Base-by-base conservation (phyloP, 2,113 vertebrate species). In the Daphoenositta chrysoptera region DNA sequence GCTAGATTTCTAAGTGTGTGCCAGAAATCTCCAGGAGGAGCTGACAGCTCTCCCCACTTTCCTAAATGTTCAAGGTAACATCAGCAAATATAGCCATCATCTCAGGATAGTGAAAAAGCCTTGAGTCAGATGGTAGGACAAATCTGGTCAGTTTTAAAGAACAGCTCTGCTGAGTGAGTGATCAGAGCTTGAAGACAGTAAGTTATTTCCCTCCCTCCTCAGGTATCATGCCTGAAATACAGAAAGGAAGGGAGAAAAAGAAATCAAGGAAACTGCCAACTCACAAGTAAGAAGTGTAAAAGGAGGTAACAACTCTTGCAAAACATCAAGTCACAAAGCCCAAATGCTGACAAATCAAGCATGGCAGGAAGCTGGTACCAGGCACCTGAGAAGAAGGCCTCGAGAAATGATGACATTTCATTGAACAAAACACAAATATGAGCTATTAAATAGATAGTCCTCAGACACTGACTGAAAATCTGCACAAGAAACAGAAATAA, bases 201-300 rank as follows among this genome's bases (percentile, higher is more conserved):
- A 85, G 19, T 57, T 48, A 89, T 50, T 85, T 90, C 84, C 82
- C 81, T 94, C 82, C 50, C 80, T 65, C 45, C 31, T 72, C 48
- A 85, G 26, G 58, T 73, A 88, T 57, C 50, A 69, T 3, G 21
- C 28, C 76, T 86, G 47, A 90, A 93, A 93, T 39, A 92, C 51
- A 92, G 58, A 86, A 90, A 85, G 70, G 73, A 87, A 91, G 51
- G 85, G 91, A 82, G 60, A 77, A 68, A 94, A 82, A 72, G 35
- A 56, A 69, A 91, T 48, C 54, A 76, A 92, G 69, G 72, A 81
- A 73, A 58, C 65, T 0, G 2, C 28, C 50, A 70, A 40, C 31
- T 88, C n/a, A 4, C 15, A 65, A 92, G 27, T 48, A 80, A 65
- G 9, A 88, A 92, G 45, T 2, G 3, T 15, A 57, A 85, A 80